Evolutionary conservation across 2,888 invertebrate species (phyloP).

Genomic region (Hypomecis atomaria): DNA sequence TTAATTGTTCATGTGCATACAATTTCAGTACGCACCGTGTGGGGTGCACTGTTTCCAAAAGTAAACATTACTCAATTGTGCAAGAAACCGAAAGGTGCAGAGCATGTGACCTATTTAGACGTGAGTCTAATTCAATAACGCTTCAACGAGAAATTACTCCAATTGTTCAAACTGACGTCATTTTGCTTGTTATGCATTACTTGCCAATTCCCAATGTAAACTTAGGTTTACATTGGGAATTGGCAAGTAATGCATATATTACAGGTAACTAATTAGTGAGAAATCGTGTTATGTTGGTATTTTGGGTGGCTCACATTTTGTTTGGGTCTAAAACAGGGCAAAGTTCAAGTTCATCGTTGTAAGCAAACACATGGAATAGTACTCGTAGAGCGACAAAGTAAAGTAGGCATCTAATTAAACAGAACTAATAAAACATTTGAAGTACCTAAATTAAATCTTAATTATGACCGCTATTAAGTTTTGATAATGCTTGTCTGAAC

Average conservation of each 20-base stretch:
- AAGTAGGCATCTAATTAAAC: too few species aligned
- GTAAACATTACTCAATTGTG: constrained; percentile 31
- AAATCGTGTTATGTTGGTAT: constrained; percentile 8
- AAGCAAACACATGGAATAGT: neutral
- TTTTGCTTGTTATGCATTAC: constrained; percentile 31
- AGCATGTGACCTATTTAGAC: constrained; percentile 34
- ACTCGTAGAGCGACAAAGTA: neutral
- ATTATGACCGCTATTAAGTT: too few species aligned
- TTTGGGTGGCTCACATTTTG: constrained; percentile 12
- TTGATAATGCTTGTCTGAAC: too few species aligned
- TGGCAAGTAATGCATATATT: too few species aligned
- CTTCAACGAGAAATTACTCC: constrained; percentile 28
- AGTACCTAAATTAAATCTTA: too few species aligned
- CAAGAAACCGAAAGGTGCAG: constrained; percentile 32
- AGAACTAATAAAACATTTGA: too few species aligned
- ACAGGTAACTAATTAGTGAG: constrained; percentile 16
- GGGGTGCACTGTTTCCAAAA: constrained; percentile 28
- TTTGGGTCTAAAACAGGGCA: constrained; percentile 40
- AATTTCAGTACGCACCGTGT: constrained; percentile 18
- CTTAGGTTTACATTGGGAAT: too few species aligned
- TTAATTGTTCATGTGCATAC: constrained; percentile 20
- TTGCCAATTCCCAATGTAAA: constrained; percentile 34
- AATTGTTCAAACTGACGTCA: constrained; percentile 39
- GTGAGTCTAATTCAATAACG: constrained; percentile 29
- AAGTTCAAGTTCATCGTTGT: constrained; percentile 48